A percentile compares a stretch with the other conserved stretches of the same genome.
Evolutionary conservation across 2,797 vertebrate genomes (phyloP).

Genomic region (Sebastiscus tertius): DNA sequence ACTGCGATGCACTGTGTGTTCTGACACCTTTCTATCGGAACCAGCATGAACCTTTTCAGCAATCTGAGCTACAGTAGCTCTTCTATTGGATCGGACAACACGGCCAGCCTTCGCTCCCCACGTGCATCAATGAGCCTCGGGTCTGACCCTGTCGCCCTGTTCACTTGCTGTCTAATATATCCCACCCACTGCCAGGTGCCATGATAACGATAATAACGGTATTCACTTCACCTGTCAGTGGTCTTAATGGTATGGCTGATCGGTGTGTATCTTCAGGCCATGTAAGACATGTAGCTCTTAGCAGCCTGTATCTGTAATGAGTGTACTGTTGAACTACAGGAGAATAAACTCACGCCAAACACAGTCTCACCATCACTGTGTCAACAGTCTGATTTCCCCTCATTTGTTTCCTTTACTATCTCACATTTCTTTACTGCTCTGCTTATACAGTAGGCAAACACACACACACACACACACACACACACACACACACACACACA

Average conservation of each 20-base stretch:
- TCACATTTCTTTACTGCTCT: slow-evolving; percentile 37
- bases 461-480: slow-evolving; percentile 1
- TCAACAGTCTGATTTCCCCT: slow-evolving; percentile 25
- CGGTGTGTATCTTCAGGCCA: neutral
- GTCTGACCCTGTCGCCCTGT: no score
- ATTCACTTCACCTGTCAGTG: no score
- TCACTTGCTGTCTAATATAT: no score
- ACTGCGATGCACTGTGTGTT: no score
- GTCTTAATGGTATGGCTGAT: no score
- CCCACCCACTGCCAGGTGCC: no score
- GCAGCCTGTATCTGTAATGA: neutral
- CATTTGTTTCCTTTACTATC: slow-evolving; percentile 27
- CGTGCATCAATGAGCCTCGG: no score
- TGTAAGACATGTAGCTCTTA: neutral
- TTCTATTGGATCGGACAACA: no score
- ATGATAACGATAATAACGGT: no score
- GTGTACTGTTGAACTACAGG: neutral
- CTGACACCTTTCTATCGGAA: no score
- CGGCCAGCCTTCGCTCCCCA: no score
- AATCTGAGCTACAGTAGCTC: accelerated
- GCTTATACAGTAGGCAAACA: slow-evolving; percentile 5
- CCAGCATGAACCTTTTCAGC: accelerated
- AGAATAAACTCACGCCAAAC: neutral
- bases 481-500: neutral
- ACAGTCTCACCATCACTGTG: slow-evolving; percentile 7